Evolutionary conservation across 2,797 vertebrate genomes (phyloP).

Genomic region (Moxostoma hubbsi): DNA sequence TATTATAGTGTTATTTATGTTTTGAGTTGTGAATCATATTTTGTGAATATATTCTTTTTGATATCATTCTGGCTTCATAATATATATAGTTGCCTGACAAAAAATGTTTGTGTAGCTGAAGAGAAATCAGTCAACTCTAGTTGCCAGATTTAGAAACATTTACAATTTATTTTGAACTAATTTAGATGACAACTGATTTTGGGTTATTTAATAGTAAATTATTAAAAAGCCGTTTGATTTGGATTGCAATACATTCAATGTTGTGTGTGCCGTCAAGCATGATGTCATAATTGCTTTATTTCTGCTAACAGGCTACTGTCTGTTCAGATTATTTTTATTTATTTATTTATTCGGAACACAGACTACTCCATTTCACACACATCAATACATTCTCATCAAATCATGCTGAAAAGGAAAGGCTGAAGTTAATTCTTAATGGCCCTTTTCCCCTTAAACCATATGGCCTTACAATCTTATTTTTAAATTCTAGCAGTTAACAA

Average conservation of each 20-base stretch:
- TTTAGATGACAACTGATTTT: conserved; percentile 16
- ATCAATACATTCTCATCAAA: background rate
- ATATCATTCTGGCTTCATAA: background rate
- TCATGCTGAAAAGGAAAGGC: too few species aligned
- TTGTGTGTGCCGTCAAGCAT: background rate
- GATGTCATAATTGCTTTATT: background rate
- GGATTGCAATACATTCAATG: background rate
- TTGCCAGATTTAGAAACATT: conserved; percentile 32
- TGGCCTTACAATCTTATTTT: too few species aligned
- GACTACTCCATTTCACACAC: background rate
- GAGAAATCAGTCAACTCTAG: conserved; percentile 11
- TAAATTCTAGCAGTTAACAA: too few species aligned
- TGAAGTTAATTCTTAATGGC: too few species aligned
- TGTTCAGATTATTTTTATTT: background rate
- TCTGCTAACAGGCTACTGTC: conserved; percentile 4
- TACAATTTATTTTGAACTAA: conserved; percentile 26
- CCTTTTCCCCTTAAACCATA: too few species aligned
- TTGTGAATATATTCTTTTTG: too few species aligned
- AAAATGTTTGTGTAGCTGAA: background rate
- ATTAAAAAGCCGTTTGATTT: conserved; percentile 12
- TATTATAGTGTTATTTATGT: too few species aligned
- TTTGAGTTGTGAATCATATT: too few species aligned
- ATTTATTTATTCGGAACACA: too few species aligned
- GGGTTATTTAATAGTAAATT: background rate
- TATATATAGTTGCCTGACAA: background rate